Evolutionary conservation across 2,888 invertebrate genomes (phyloP), one percentile per base, ranked within the genome.

Genomic region (Clostera curtula): DNA sequence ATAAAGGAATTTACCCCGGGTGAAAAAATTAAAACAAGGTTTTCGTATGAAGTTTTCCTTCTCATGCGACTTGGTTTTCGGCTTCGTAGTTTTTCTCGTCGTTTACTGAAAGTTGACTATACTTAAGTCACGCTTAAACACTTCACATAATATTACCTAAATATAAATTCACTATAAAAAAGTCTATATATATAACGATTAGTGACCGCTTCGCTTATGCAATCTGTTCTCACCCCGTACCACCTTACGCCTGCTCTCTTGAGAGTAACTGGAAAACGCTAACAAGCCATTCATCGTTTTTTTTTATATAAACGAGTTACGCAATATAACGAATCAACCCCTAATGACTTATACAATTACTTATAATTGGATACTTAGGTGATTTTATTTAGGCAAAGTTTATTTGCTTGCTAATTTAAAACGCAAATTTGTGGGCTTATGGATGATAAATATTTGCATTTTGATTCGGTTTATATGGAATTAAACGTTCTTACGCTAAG

Each of bases 231-330:
- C 23, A 36, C 45, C 40, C 49, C 53, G 56, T 60, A 56, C 52
- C 49, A 60, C 59, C 52, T 61, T 56, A 63, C 62, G 50, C 59
- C 48, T 49, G 43, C 49, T 57, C 61, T 66, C 64, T 60, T 36
- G 63, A 65, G 62, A 66, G 63, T 55, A 44, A 63, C 64, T 70
- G 58, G 51, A 61, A 70, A 70, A 67, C 60, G 61, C 66, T 76
- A 75, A 75, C 73, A 76, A 75, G 73, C 68, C 45, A 73, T 75
- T 75, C 72, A 73, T 63, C 50, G 64, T 54, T 62, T 66, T 71
- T 55, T 23, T 67, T 64, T 60, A 53, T 50, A 58, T 70, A 70
- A 72, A 64, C 62, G 49, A 67, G 63, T 70, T 71, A 68, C 46
- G 49, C 36, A 42, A 47, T 52, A 47, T 56, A 63, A 56, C 66